Percentiles rank a stretch among this genome's conserved stretches.
Evolutionary conservation across 2,888 invertebrate genomes (phyloP).

Genomic region (Willowsia nigromaculata): DNA sequence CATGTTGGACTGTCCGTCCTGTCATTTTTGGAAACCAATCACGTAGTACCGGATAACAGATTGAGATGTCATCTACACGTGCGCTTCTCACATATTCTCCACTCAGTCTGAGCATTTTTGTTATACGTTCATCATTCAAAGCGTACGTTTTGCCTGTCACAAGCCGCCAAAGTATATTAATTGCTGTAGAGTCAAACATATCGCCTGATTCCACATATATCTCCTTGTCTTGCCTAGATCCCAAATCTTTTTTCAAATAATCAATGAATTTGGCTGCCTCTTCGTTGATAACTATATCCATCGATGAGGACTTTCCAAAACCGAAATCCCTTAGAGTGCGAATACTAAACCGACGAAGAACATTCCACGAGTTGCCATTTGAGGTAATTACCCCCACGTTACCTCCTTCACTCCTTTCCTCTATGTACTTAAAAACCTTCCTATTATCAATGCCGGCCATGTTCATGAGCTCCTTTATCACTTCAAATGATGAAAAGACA

Average conservation of each 20-base stretch:
- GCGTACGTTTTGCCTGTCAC: background rate
- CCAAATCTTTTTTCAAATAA: background rate
- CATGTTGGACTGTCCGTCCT: background rate
- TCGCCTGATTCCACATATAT: background rate
- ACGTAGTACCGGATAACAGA: background rate
- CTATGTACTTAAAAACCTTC: background rate
- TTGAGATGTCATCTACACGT: background rate
- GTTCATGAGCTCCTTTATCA: background rate
- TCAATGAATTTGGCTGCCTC: background rate
- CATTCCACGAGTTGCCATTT: background rate
- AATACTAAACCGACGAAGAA: background rate
- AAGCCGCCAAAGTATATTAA: background rate
- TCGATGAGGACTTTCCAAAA: background rate
- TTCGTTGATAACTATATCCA: background rate
- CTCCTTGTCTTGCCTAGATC: background rate
- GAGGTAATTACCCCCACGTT: background rate
- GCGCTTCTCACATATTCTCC: background rate
- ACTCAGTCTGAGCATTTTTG: background rate
- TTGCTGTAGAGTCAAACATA: background rate
- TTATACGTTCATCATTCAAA: background rate
- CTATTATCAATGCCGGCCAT: background rate
- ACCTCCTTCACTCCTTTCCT: background rate
- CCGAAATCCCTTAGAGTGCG: background rate
- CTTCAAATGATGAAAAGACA: background rate
- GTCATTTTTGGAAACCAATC: background rate